phyloP scores from a whole-genome alignment of 2,797 vertebrate genomes.

The Platalea minor region DNA sequence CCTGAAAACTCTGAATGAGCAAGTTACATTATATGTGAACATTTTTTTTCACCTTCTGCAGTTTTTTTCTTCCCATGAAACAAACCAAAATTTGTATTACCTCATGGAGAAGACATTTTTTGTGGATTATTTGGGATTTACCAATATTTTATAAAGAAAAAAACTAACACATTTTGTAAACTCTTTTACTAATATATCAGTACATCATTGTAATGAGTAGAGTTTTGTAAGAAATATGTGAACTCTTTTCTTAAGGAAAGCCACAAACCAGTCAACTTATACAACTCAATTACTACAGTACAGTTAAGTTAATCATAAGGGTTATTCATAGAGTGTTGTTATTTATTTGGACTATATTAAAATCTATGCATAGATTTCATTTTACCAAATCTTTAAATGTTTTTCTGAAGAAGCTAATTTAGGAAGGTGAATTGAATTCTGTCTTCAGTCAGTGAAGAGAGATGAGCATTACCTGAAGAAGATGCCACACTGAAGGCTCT shows the following conservation, averaged over 20 bases:
- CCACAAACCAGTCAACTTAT: not conserved
- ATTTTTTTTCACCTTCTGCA: not conserved
- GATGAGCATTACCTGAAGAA: not conserved
- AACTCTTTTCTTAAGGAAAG: not conserved
- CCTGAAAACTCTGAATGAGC: not conserved
- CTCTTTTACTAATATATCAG: not conserved
- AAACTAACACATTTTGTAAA: not conserved
- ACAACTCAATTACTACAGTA: not conserved
- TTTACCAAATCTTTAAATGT: not conserved
- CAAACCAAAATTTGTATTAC: rapidly evolving
- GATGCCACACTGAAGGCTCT: not conserved
- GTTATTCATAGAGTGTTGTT: not conserved
- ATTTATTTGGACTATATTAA: not conserved
- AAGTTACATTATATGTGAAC: not conserved
- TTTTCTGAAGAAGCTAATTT: not conserved
- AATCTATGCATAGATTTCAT: not conserved
- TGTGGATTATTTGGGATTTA: not conserved
- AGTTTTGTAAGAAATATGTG: not conserved
- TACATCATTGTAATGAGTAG: not conserved
- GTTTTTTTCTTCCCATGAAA: not conserved
- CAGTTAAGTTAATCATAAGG: not conserved
- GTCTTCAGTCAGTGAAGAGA: not conserved
- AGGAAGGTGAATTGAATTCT: not conserved
- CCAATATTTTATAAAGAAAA: not conserved
- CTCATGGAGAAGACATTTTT: rapidly evolving